Percentiles rank a stretch among this genome's conserved stretches.
These are phyloP conservation scores for Myanophis thanlyinensis DNA, from an alignment of 2,113 vertebrate species.

Conservation along the genomic window DNA sequence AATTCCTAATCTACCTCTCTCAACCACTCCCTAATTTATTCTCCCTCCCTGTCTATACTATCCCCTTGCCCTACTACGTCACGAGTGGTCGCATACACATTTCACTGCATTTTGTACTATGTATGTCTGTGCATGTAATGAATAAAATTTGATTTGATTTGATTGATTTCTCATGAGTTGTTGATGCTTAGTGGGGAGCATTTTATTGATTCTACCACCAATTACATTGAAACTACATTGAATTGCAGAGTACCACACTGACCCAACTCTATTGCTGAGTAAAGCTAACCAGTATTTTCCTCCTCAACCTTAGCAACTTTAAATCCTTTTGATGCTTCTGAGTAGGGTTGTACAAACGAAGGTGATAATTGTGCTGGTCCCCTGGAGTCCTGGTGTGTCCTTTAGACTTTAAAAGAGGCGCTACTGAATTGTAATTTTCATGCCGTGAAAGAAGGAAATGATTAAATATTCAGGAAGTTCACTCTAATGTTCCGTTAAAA, in stretches of 20 bases:
- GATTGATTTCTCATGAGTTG: neutral
- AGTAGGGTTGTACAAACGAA: neutral
- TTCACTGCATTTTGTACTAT: no score
- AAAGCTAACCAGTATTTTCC: neutral
- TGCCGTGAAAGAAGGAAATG: neutral
- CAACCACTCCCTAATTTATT: no score
- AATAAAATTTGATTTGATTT: no score
- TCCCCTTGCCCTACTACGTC: no score
- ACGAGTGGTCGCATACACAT: no score
- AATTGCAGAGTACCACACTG: neutral
- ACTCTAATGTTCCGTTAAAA: neutral
- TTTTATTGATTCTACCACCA: neutral
- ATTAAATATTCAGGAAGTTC: neutral
- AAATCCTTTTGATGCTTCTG: neutral
- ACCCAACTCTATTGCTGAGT: neutral
- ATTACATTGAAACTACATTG: neutral
- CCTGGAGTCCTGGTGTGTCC: neutral
- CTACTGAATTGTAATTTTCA: neutral
- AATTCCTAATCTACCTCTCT: no score
- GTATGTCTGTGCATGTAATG: no score
- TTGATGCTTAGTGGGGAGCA: neutral
- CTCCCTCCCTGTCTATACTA: no score
- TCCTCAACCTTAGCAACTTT: neutral
- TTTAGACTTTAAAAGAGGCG: neutral
- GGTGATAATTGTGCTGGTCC: neutral